Evolutionary conservation across 1,140 invertebrate species (phyloP), one percentile per base, ranked within the genome.

Genomic region (Aphelinus atriplicis): DNA sequence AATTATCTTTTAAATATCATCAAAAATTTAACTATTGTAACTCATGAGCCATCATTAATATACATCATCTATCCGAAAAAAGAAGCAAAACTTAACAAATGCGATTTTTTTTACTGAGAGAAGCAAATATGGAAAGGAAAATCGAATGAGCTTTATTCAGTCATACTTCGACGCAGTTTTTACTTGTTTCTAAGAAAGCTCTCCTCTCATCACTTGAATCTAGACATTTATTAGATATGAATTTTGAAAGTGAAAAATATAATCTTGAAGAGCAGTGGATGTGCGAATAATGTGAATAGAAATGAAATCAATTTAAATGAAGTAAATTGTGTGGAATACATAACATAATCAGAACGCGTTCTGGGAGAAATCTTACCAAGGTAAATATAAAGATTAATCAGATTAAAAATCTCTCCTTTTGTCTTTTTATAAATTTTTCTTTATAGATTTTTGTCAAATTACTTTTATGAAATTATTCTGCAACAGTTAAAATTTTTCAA

Each of bases 1-100:
- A 83, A 82, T 71, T 80, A 77, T 81, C 82, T 81, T 80, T 80
- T 64, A 81, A 82, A 80, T 78, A 80, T 79, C 80, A 79, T 73
- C 77, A 81, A 77, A 7, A 77, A 65, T 58, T 57, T 73, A 78
- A 78, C 78, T 80, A 80, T 78, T 80, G 82, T 77, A 81, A 76
- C 71, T 83, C 77, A 82, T 79, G 71, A 70, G 75, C 77, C 66
- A 80, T 81, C 64, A 78, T 77, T 77, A 77, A 79, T 60, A 78
- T 75, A 71, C 75, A 80, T 82, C 77, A 78, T 71, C 61, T 62
- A 77, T 42, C 62, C 63, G 76, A 63, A 72, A 58, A 78, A 26
- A 26, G 26, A 26, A 26, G 26, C 26, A 26, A 26, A 26, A 26
- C 26, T 26, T 26, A 26, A 26, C 26, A 26, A 26, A 26, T 26